Base-by-base conservation (phyloP, 2,113 vertebrate genomes). In the Podocnemis expansa region DNA sequence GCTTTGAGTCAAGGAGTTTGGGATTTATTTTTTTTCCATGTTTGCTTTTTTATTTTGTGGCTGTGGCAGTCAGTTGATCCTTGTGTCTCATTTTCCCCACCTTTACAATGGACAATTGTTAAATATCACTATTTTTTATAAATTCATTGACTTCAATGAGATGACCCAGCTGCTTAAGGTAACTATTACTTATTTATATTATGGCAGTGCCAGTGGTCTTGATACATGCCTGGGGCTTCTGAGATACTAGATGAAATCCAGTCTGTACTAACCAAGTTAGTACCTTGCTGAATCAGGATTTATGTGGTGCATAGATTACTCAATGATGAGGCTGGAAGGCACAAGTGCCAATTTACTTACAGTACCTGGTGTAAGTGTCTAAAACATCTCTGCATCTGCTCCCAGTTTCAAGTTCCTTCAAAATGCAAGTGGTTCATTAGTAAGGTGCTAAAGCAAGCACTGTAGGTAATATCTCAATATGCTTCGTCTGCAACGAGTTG, bases 81-180 rank as follows among this genome's bases (percentile, higher is more conserved):
- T 45, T 91, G 76, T 76, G 38, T 55, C 55, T 12, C 0, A 0
- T 47, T 83, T 43, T 19, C 19, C 11, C 0, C 25, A 10, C 7
- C 63, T 70, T 45, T n/a, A 10, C 6, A 17, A 80, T 43, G 60
- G 31, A 13, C 70, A 47, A 17, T 24, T 43, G 38, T 5, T n/a
- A 14, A 29, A 45, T 81, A 60, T 89, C 17, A 10, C 17, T 16
- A 1, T 31, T 45, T 9, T 73, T 55, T 0, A 17, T 27, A 43
- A 21, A 34, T 60, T 52, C 38, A 78, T 73, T 82, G 78, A n/a
- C 49, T 14, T 3, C n/a, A 16, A 82, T 79, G 84, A 17, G 76
- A 54, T 0, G 2, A 22, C 73, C 38, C 29, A 43, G 6, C 19
- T 27, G 55, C 0, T 0, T 14, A 31, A 1, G 1, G 14, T 56